Evolutionary conservation across 2,888 invertebrate genomes (phyloP), one percentile per base, ranked within the genome.

Genomic region (Heliconius cydno): DNA sequence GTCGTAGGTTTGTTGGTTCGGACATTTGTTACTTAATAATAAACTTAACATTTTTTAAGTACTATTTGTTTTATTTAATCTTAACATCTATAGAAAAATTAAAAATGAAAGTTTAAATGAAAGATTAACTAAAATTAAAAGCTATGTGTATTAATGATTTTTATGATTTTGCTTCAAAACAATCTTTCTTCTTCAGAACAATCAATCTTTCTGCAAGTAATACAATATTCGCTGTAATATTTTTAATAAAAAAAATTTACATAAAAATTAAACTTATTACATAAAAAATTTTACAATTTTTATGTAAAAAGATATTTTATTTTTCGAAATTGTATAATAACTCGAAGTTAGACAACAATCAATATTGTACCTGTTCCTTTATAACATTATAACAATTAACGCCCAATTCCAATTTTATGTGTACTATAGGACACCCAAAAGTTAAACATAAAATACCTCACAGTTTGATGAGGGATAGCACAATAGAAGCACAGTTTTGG

Each of bases 1-100:
- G 30, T 46, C 70, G 63, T 81, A 82, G 76, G 77, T 79, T 80
- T 83, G 81, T 83, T 83, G 81, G 79, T 81, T 83, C 80, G 78
- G 81, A 84, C 83, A 83, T 85, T 85, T 85, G 84, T 85, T 85
- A 84, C 81, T 82, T 70, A 74, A 71, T 82, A 84, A 82, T 83
- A 83, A 82, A 84, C 75, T 80, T 82, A 83, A 84, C 81, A 76
- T 84, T 84, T 84, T 84, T 77, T 83, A 84, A 80, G 75, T 81
- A 77, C 71, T 78, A 30, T 22, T 77, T 73, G 12, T 34, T 76
- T 77, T 68, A 66, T 63, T 78, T 60, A 67, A 46, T 25, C 65
- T 5, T 25, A 7, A 19, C n/a, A 19, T 6, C 12, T 15, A n/a
- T n/a, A 10, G 0, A 67, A 38, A 28, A 3, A 28, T 28, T 28